Conservation (phyloP, 2,113 vertebrate genomes). For the Silurus asotus region DNA sequence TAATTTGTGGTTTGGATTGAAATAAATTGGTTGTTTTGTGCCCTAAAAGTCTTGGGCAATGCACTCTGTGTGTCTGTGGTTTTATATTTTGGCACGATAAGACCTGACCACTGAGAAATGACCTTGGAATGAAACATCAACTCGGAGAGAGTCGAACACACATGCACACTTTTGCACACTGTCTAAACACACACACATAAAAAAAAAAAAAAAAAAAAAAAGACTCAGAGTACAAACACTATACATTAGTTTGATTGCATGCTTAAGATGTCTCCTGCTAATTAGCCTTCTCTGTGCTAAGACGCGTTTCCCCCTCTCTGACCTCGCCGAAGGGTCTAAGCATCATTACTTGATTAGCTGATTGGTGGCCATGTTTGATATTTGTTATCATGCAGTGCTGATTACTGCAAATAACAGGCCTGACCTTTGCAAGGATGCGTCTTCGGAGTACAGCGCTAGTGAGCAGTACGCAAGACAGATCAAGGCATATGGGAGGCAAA, state of each 20-base stretch:
- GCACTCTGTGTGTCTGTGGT: conserved; percentile 2
- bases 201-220: neutral
- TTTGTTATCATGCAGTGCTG: conserved; percentile 41
- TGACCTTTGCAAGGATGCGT: conserved; percentile 42
- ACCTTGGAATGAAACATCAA: conserved; percentile 30
- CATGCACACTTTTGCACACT: neutral
- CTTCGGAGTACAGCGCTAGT: conserved; percentile 18
- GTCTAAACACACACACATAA: neutral
- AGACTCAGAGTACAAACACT: conserved; percentile 15
- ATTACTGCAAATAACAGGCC: conserved; percentile 44
- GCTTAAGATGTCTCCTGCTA: conserved; percentile 42
- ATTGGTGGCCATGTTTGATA: conserved; percentile 43
- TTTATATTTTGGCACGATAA: conserved; percentile 32
- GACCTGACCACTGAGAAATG: conserved; percentile 9
- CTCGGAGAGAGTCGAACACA: neutral
- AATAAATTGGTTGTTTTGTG: conserved; percentile 15
- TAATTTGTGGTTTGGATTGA: conserved; percentile 10
- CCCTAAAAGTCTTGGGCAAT: neutral
- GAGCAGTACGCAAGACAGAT: neutral
- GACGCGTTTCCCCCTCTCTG: conserved; percentile 1
- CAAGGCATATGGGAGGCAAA: conserved; percentile 4
- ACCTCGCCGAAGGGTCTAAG: conserved; percentile 45
- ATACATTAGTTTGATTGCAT: conserved; percentile 52
- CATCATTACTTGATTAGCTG: conserved; percentile 55
- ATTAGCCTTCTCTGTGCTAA: conserved; percentile 51